Evolutionary conservation across 2,113 vertebrate genomes (phyloP), one percentile per base, ranked within the genome.

Genomic region (Colius striatus): DNA sequence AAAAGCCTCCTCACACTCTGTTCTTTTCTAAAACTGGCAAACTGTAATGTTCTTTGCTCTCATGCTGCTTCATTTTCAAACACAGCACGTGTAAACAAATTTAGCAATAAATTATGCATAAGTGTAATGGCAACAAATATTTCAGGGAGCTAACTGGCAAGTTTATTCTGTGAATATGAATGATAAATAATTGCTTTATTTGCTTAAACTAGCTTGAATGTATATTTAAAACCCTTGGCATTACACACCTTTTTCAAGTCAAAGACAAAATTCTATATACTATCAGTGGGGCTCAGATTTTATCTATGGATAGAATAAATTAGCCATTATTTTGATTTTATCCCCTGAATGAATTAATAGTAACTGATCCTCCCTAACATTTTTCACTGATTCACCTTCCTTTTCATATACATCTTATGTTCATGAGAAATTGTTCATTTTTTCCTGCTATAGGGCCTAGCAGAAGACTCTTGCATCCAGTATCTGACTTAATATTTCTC

Each of bases 51-150:
- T 94, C 90, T 74, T 76, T 74, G 58, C 77, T 90, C 32, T 91
- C 93, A 84, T 90, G 89, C 89, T 97, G 93, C 91, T 96, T 95
- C 89, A 82, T 86, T 96, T 95, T 91, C 78, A 94, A 96, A 92
- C 91, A 91, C 21, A 84, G 92, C 58, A 66, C 75, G 84, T 84
- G 91, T 92, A 94, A 95, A 95, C 90, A 94, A 95, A 92, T 94
- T 93, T 93, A 86, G 65, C 48, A 94, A 96, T 97, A 97, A 97
- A 97, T 95, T 96, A 97, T 92, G 87, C 75, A 96, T 62, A 91
- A 88, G 57, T 78, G 67, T 76, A 95, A 89, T 79, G 82, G 74
- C 73, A 94, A 93, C 92, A 96, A 96, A 94, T 94, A 96, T 97
- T 96, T 92, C 94, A 91, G 79, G 62, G 53, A 94, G 55, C 54